Evolutionary conservation across 92 coral and sea anemone genomes (phyloP).

Genomic region (Paramuricea clavata): DNA sequence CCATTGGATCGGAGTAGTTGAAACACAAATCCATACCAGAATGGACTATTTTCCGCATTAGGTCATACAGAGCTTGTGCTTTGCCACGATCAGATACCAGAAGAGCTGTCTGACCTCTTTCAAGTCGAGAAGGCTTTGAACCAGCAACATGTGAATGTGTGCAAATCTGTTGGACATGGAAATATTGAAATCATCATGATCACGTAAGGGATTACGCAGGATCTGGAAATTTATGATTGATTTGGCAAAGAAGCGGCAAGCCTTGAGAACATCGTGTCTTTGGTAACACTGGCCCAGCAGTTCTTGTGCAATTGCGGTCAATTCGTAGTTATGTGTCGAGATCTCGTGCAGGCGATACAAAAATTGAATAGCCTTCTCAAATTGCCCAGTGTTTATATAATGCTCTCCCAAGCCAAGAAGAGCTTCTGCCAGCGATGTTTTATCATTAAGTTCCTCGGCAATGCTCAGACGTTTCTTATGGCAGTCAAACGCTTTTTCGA

Average conservation of each 20-base stretch:
- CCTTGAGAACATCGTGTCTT: background rate
- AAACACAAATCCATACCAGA: background rate
- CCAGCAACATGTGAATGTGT: background rate
- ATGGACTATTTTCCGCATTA: background rate
- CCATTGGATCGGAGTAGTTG: background rate
- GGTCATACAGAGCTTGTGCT: background rate
- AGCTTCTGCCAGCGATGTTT: background rate
- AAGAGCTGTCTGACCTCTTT: slow-evolving; percentile 3
- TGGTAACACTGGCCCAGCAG: background rate
- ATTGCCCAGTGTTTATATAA: background rate
- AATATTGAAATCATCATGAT: background rate
- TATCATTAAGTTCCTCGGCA: background rate
- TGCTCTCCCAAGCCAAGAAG: background rate
- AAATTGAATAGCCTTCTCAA: background rate
- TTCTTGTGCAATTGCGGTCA: background rate
- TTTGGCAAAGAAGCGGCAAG: background rate
- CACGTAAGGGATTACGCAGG: background rate
- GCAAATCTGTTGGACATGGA: background rate
- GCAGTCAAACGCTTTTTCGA: background rate
- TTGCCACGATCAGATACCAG: background rate
- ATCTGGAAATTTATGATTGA: background rate
- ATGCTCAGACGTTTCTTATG: background rate
- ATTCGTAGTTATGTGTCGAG: background rate
- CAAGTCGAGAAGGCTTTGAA: background rate
- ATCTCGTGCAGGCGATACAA: background rate